Percentiles rank a stretch among this genome's conserved stretches.
phyloP scores from a whole-genome alignment of 1,140 invertebrate genomes.

The Drosophila gunungcola region DNA sequence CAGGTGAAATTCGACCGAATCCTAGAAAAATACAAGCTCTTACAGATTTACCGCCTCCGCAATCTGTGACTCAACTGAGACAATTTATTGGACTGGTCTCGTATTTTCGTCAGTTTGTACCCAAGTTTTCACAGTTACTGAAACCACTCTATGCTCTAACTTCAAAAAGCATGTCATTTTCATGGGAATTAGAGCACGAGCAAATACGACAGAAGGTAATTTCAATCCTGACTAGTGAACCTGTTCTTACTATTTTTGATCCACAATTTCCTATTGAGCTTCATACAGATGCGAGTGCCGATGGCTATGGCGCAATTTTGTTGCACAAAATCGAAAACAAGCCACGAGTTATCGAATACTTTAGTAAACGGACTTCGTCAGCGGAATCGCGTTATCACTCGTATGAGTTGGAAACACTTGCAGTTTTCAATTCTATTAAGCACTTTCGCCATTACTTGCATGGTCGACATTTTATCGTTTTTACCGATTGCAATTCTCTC shows the following conservation, averaged over 20 bases:
- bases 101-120: too few species aligned
- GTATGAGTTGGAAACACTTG: background rate
- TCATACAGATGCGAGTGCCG: background rate
- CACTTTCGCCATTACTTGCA: conserved; percentile 6
- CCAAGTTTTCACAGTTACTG: too few species aligned
- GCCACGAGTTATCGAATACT: background rate
- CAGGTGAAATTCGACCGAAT: background rate
- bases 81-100: background rate
- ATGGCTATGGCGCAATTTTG: conserved; percentile 1
- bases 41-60: background rate
- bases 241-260: background rate
- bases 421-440: background rate
- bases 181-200: background rate
- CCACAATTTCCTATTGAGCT: background rate
- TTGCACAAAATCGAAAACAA: background rate
- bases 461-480: background rate
- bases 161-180: too few species aligned
- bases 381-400: conserved; percentile 1
- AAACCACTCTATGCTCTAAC: too few species aligned
- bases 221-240: background rate
- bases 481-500: background rate
- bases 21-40: background rate
- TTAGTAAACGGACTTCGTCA: background rate
- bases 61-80: background rate
- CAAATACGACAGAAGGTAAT: conserved; percentile 1